phyloP scores from a whole-genome alignment of 2,888 invertebrate genomes.

The Luperina nickerlii region DNA sequence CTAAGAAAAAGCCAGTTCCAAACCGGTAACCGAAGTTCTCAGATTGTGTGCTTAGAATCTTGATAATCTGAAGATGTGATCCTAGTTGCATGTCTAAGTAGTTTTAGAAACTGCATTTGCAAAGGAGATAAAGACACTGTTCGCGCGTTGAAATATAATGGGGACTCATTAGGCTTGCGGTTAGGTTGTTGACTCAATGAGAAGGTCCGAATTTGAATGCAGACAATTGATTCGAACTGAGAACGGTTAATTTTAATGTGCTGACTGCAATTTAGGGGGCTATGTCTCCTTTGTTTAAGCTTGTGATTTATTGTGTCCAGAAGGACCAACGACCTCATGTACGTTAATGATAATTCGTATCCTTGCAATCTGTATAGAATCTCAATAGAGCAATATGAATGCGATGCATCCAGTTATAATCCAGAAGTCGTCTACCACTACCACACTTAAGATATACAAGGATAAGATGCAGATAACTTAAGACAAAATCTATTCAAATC shows the following conservation, averaged over 20 bases:
- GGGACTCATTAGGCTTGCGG: conserved; percentile 45
- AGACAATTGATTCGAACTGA: conserved; percentile 51
- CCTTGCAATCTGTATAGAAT: background rate
- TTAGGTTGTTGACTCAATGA: conserved; percentile 41
- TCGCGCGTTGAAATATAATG: conserved; percentile 50
- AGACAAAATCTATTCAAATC: conserved; percentile 31
- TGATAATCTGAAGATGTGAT: conserved; percentile 57
- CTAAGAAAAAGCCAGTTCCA: conserved; percentile 47
- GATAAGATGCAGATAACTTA: conserved; percentile 12
- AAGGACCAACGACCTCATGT: conserved; percentile 25
- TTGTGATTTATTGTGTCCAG: conserved; percentile 22
- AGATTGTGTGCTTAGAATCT: conserved; percentile 55
- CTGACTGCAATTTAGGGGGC: conserved; percentile 34
- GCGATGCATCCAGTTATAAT: conserved; percentile 16
- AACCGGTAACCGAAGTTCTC: conserved; percentile 58
- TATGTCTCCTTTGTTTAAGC: conserved; percentile 17
- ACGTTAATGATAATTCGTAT: background rate
- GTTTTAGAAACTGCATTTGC: conserved; percentile 60
- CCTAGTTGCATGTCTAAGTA: conserved; percentile 51
- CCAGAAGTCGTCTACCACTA: conserved; percentile 2
- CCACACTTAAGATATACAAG: conserved; percentile 1
- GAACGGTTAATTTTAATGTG: conserved; percentile 48
- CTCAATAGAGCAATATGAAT: conserved; percentile 4
- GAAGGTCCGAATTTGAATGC: conserved; percentile 57
- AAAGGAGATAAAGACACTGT: conserved; percentile 45